Conservation (phyloP, 2,113 vertebrate species). For the Seriola aureovittata region DNA sequence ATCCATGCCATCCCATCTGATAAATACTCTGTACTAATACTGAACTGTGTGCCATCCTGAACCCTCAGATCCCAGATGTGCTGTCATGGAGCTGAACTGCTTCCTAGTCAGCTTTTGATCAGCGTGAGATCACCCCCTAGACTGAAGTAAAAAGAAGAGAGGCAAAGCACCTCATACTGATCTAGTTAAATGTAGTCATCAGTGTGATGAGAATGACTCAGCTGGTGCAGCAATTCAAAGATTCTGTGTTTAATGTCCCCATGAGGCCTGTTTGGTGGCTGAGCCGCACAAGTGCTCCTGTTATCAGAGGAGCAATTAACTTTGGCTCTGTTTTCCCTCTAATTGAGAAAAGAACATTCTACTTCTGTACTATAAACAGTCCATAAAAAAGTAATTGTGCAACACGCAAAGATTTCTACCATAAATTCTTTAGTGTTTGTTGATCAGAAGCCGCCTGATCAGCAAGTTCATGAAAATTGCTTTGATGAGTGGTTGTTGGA, state of each 20-base stretch:
- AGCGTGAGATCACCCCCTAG: constrained; percentile 43
- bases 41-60: constrained; percentile 17
- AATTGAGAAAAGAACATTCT: constrained; percentile 71
- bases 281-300: constrained; percentile 52
- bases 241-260: constrained; percentile 67
- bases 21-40: constrained; percentile 17
- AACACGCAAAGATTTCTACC: constrained; percentile 51
- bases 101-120: constrained; percentile 57
- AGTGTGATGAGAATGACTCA: constrained; percentile 74
- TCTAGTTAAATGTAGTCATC: constrained; percentile 75
- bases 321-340: constrained; percentile 60
- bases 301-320: constrained; percentile 77
- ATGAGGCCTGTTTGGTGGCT: constrained; percentile 60
- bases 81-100: constrained; percentile 35
- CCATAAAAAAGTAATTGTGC: constrained; percentile 59
- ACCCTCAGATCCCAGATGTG: constrained; percentile 36
- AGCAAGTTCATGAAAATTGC: constrained; percentile 61
- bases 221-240: constrained; percentile 65
- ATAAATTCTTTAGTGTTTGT: constrained; percentile 62
- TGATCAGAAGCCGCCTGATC: constrained; percentile 56
- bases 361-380: constrained; percentile 57
- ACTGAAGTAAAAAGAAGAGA: constrained; percentile 52
- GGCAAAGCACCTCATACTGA: constrained; percentile 58
- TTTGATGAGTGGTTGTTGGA: constrained; percentile 43
- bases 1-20: constrained; percentile 5